These are phyloP conservation scores for Meteorus cinctellus DNA, from an alignment of 2,888 invertebrate genomes.

Conservation along the genomic window DNA sequence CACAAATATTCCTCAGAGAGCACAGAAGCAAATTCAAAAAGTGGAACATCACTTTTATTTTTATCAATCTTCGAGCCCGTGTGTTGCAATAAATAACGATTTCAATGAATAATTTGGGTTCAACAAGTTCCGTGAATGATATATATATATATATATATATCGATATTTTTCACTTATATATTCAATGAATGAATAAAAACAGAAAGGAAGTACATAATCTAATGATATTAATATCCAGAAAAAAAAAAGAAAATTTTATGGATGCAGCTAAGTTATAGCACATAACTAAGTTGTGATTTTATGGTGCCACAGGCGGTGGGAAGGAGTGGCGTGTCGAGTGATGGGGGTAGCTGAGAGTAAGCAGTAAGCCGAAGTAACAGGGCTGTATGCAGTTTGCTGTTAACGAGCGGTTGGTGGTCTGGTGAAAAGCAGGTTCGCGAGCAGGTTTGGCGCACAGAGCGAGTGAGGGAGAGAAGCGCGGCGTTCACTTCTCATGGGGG, in stretches of 20 bases:
- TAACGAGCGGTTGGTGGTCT: constrained; percentile 65
- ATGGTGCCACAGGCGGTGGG: constrained; percentile 74
- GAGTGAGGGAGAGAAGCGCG: constrained; percentile 51
- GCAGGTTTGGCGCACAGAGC: constrained; percentile 46
- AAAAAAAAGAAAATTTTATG: constrained; percentile 50
- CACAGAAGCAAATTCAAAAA: constrained; percentile 15
- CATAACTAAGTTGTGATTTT: constrained; percentile 73
- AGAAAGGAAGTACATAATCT: constrained; percentile 16
- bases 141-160: not conserved
- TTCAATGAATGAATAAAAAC: constrained; percentile 13
- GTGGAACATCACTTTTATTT: not conserved
- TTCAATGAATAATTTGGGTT: constrained; percentile 28
- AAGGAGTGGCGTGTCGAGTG: constrained; percentile 72
- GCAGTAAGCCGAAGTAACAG: constrained; percentile 70
- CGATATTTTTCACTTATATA: not conserved
- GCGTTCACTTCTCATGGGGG: constrained; percentile 49
- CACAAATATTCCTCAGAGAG: constrained; percentile 11
- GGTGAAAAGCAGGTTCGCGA: constrained; percentile 60
- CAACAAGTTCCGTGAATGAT: not conserved
- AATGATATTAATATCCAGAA: constrained; percentile 21
- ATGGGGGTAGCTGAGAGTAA: constrained; percentile 72
- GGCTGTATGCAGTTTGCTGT: constrained; percentile 72
- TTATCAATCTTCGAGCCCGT: not conserved
- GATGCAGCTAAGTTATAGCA: constrained; percentile 61
- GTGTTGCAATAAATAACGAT: not conserved